phyloP scores from a whole-genome alignment of 2,797 vertebrate species.

The Sebastes kiyomatsui region DNA sequence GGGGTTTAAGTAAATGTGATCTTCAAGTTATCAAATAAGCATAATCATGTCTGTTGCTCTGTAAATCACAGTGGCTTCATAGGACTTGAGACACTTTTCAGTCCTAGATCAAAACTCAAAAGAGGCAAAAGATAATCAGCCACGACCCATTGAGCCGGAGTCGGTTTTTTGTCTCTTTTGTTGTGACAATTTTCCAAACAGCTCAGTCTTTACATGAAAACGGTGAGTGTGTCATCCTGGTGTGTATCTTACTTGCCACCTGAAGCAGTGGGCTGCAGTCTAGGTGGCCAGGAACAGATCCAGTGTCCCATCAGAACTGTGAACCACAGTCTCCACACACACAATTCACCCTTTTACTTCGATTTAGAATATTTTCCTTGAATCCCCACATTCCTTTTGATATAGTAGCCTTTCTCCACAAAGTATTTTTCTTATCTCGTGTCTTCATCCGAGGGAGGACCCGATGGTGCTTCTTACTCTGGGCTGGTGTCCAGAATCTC shows the following conservation, averaged over 20 bases:
- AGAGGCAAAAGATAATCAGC: constrained; percentile 7
- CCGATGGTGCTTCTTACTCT: background rate
- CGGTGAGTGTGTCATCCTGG: background rate
- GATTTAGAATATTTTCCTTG: background rate
- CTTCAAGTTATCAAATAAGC: background rate
- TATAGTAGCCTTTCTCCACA: background rate
- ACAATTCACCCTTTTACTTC: background rate
- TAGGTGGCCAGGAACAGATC: background rate
- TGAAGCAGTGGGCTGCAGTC: constrained; percentile 6
- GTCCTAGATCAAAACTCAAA: background rate
- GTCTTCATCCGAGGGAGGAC: background rate
- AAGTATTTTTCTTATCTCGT: background rate
- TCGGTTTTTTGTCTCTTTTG: background rate
- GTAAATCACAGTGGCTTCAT: constrained; percentile 8
- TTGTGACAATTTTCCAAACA: background rate
- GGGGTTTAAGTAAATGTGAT: background rate
- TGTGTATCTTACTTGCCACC: background rate
- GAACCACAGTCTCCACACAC: background rate
- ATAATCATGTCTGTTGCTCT: background rate
- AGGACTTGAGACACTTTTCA: background rate
- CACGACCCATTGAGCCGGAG: background rate
- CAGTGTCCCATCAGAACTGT: background rate
- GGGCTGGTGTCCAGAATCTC: constrained; percentile 3
- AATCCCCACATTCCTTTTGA: background rate
- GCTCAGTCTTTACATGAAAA: background rate